A percentile compares a stretch with the other conserved stretches of the same genome.
Evolutionary conservation across 1,140 invertebrate genomes (phyloP).

Genomic region (Harlomillsia oculata): DNA sequence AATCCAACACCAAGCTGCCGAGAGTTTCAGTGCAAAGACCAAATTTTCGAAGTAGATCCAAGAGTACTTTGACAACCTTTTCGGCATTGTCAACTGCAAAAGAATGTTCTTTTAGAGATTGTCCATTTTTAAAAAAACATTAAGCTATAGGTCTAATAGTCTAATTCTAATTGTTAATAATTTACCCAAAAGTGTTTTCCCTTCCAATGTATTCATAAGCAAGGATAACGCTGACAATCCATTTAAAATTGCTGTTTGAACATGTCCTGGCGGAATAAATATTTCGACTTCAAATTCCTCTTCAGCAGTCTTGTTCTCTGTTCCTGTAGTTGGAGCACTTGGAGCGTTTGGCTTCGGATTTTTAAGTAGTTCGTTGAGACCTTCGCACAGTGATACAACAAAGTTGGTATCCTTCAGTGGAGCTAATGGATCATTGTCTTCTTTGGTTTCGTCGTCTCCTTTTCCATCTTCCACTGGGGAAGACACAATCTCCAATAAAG

Average conservation of each 20-base stretch:
- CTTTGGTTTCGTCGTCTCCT: not conserved
- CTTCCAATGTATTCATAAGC: constrained; percentile 5
- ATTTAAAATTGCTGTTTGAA: constrained; percentile 23
- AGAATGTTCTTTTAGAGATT: not conserved
- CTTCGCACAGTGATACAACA: constrained; percentile 28
- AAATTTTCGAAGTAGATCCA: constrained; percentile 9
- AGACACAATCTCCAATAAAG: constrained; percentile 18
- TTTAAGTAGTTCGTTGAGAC: constrained; percentile 25
- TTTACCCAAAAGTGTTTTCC: constrained; percentile 13
- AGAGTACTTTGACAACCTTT: not conserved
- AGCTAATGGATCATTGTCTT: not conserved
- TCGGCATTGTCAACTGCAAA: not conserved
- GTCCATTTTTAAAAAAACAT: not conserved
- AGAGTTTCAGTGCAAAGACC: constrained; percentile 13
- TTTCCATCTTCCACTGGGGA: not conserved
- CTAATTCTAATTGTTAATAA: not conserved
- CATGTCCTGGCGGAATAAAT: constrained; percentile 15
- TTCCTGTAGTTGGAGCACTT: not conserved
- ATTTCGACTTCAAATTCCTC: constrained; percentile 8
- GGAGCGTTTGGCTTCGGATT: constrained; percentile 1
- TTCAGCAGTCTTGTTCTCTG: not conserved
- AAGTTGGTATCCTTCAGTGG: constrained; percentile 1
- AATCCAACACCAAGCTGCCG: too few species aligned
- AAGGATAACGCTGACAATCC: constrained; percentile 12
- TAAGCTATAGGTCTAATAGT: not conserved